These are phyloP conservation scores for Tenthredo livida DNA, from an alignment of 2,888 invertebrate genomes.

Conservation along the genomic window DNA sequence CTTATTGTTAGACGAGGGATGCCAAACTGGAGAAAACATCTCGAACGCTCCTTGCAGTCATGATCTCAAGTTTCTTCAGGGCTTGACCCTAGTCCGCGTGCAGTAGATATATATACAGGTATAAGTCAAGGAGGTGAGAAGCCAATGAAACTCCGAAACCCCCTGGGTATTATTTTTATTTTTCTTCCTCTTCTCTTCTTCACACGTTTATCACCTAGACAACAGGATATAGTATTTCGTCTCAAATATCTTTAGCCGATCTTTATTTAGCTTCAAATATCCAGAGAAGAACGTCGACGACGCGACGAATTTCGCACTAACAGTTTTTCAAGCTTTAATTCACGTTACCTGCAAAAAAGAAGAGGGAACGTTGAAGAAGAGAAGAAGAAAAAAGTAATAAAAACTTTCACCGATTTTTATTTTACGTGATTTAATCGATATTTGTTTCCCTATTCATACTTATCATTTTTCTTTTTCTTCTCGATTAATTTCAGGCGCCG, in stretches of 20 bases:
- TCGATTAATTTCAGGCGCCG: conserved; percentile 85
- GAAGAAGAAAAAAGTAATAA: background rate
- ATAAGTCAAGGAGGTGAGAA: conserved; percentile 2
- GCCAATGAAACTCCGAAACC: conserved; percentile 12
- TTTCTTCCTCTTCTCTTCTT: background rate
- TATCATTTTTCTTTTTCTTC: conserved; percentile 66
- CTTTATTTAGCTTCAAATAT: background rate
- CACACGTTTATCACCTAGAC: conserved; percentile 18
- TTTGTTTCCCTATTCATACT: background rate
- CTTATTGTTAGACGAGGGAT: conserved; percentile 16
- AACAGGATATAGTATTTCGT: conserved; percentile 27
- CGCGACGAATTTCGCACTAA: background rate
- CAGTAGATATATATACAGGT: background rate
- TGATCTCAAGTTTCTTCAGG: conserved; percentile 9
- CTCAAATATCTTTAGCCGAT: conserved; percentile 1
- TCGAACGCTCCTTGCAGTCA: background rate
- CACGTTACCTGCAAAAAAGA: background rate
- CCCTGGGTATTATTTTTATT: background rate
- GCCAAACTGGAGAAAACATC: conserved; percentile 10
- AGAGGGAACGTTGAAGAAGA: background rate
- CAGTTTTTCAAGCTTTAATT: background rate
- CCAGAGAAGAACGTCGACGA: background rate
- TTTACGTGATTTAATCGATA: background rate
- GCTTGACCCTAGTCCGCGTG: background rate
- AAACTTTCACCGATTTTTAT: background rate